These are phyloP conservation scores for Drosophila diplacantha DNA, from an alignment of 2,888 invertebrate genomes.

Conservation along the genomic window DNA sequence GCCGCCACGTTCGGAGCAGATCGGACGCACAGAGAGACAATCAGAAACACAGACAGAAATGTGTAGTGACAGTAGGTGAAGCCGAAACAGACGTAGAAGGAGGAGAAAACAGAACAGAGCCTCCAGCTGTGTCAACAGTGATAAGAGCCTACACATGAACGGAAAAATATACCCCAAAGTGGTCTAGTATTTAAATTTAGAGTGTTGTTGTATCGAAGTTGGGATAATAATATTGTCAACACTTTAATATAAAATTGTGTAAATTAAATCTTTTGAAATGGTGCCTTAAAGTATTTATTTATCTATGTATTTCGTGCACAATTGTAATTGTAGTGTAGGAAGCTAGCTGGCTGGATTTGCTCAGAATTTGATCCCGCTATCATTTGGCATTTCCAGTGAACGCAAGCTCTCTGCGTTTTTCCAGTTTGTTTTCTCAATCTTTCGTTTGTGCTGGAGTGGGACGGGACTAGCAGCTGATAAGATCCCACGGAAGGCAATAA, in stretches of 20 bases:
- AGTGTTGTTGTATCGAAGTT: neutral
- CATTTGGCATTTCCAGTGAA: constrained; percentile 58
- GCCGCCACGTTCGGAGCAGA: constrained; percentile 52
- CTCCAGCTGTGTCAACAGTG: constrained; percentile 51
- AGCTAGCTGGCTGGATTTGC: constrained; percentile 1
- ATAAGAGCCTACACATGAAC: constrained; percentile 33
- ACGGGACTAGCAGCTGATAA: constrained; percentile 48
- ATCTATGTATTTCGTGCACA: neutral
- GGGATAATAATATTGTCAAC: neutral
- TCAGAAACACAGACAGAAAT: constrained; percentile 46
- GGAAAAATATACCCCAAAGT: constrained; percentile 18
- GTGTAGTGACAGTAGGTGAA: constrained; percentile 38
- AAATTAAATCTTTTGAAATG: neutral
- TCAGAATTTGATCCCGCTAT: constrained; percentile 51
- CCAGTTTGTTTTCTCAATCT: constrained; percentile 70
- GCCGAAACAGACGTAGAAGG: constrained; percentile 22
- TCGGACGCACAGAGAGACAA: constrained; percentile 42
- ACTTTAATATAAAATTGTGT: too few relatives aligned
- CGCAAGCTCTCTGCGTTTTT: constrained; percentile 33
- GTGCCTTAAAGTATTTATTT: neutral
- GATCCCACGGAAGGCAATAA: constrained; percentile 50
- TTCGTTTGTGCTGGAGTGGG: constrained; percentile 53
- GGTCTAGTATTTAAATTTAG: neutral
- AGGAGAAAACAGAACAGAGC: constrained; percentile 26
- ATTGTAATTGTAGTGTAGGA: neutral